These are phyloP conservation scores for Barbus barbus DNA, from an alignment of 2,113 vertebrate genomes.

Conservation along the genomic window DNA sequence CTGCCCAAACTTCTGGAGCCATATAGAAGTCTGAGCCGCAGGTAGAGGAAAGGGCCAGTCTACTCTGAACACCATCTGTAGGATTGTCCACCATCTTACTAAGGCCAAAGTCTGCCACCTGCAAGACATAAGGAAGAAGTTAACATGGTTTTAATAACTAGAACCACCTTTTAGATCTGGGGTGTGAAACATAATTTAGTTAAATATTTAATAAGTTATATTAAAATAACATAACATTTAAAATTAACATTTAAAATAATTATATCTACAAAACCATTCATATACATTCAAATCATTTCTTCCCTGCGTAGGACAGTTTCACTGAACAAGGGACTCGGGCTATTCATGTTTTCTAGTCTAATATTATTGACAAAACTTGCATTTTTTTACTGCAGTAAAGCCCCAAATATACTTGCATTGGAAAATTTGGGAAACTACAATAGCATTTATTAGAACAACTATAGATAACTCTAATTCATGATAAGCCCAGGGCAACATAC, in stretches of 20 bases:
- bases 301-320: background rate
- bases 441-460: background rate
- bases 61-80: constrained; percentile 74
- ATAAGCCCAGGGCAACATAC: background rate
- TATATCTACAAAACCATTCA: background rate
- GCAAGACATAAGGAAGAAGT: constrained; percentile 4
- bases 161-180: background rate
- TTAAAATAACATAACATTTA: background rate
- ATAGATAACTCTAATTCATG: background rate
- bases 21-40: constrained; percentile 98
- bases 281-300: background rate
- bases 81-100: constrained; percentile 88
- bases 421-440: background rate
- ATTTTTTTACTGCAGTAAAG: background rate
- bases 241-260: background rate
- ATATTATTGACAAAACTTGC: background rate
- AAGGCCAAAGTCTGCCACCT: constrained; percentile 95
- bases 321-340: background rate
- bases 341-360: background rate
- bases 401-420: background rate
- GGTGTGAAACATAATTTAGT: background rate
- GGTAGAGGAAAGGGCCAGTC: constrained; percentile 90
- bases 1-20: constrained; percentile 97
- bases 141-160: background rate
- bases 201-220: background rate